Evolutionary conservation across 2,797 vertebrate species (phyloP), one percentile per base, ranked within the genome.

Genomic region (Melanotaenia trifasciata): DNA sequence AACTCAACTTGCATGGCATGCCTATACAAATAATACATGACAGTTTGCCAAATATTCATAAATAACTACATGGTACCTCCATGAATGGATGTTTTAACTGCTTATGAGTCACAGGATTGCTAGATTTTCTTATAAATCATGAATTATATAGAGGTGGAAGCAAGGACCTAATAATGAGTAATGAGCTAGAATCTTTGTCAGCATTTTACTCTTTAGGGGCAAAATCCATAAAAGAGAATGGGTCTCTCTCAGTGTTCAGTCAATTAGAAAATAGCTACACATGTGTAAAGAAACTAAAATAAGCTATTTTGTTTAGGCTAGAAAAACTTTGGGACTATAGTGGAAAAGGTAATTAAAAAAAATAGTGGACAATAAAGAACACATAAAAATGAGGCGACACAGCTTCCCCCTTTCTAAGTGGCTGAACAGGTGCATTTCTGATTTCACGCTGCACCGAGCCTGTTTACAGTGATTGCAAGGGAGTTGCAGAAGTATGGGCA

Each of bases 391-490:
- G 87, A 93, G 82, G 90, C 77, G 70, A 90, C 93, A 93, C 90
- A 93, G 93, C 92, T 81, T 93, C 90, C 80, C 84, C 76, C 89
- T 91, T 93, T 94, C 91, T 93, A 92, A 93, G 92, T 92, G 93
- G 91, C 87, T 90, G 93, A 94, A 93, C 94, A 95, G 94, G 94
- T 95, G 93, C 91, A 78, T 88, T 94, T 93, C 87, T 94, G 94
- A 94, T 94, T 94, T 95, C 93, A 95, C 87, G 92, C 93, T 91
- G 87, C 85, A 92, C 90, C 91, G 92, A 91, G 89, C 90, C 87
- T 92, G 94, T 94, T 94, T 93, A 93, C 92, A 90, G 90, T 89
- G 90, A 92, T 93, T 92, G 90, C 87, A 88, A 89, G 74, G 90
- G 88, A 91, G 90, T 85, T 91, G 91, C 84, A 88, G 84, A 82